Conservation (phyloP, 2,797 vertebrate species). For the Bryconaethiops microstoma region DNA sequence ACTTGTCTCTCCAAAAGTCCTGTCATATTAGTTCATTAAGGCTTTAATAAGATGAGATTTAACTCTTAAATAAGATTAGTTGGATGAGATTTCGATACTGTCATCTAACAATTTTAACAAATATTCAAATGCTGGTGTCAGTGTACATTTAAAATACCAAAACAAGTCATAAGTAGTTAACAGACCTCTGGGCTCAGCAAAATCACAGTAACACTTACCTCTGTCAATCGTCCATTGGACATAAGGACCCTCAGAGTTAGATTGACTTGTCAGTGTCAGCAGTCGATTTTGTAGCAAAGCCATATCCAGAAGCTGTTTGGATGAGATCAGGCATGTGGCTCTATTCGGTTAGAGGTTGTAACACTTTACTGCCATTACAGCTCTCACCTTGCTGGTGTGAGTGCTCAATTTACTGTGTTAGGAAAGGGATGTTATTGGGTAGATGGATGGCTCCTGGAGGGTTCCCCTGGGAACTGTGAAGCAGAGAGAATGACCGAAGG, state of each 20-base stretch:
- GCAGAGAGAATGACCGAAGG: constrained; percentile 72
- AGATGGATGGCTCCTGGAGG: constrained; percentile 69
- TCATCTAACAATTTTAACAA: background rate
- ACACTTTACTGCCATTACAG: constrained; percentile 49
- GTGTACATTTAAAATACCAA: background rate
- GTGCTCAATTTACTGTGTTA: constrained; percentile 67
- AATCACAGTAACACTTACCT: constrained; percentile 16
- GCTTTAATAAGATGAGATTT: too few relatives aligned
- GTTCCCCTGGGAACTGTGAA: constrained; percentile 71
- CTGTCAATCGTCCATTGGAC: constrained; percentile 26
- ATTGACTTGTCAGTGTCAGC: constrained; percentile 46
- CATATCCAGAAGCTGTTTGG: constrained; percentile 35
- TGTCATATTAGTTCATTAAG: background rate
- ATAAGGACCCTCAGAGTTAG: constrained; percentile 34
- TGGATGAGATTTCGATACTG: background rate
- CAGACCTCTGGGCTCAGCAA: background rate
- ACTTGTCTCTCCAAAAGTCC: background rate
- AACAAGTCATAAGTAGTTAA: constrained; percentile 7
- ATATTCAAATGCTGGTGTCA: background rate
- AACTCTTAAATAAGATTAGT: background rate
- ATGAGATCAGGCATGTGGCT: constrained; percentile 45
- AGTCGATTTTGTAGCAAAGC: constrained; percentile 47
- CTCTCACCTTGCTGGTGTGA: constrained; percentile 61
- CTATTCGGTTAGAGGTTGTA: constrained; percentile 40
- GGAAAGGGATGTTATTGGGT: constrained; percentile 62